Evolutionary conservation across 1,140 invertebrate genomes (phyloP).

Genomic region (Diploscapter pachys): DNA sequence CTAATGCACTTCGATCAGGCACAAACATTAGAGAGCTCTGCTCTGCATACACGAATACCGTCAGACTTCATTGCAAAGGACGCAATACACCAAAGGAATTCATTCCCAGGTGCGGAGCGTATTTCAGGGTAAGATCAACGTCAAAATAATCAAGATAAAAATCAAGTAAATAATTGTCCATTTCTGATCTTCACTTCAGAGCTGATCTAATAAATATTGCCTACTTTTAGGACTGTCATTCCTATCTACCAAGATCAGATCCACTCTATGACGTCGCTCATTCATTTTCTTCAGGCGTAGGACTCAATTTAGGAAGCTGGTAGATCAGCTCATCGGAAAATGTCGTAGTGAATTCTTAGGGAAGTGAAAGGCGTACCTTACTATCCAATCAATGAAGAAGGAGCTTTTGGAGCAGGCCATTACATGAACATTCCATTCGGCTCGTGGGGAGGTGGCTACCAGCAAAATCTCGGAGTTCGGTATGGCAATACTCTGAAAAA

Average conservation of each 20-base stretch:
- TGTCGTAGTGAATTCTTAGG: too few relatives aligned
- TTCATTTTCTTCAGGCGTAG: slow-evolving; percentile 33
- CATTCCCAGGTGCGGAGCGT: too few relatives aligned
- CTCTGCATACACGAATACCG: slow-evolving; percentile 24
- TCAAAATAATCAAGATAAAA: too few relatives aligned
- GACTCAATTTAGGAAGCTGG: slow-evolving; percentile 30
- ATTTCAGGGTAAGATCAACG: too few relatives aligned
- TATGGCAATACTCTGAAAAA: slow-evolving; percentile 26
- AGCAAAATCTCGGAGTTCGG: slow-evolving; percentile 35
- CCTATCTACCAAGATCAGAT: slow-evolving; percentile 28
- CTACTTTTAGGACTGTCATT: slow-evolving; percentile 28
- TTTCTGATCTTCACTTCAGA: too few relatives aligned
- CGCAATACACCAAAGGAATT: too few relatives aligned
- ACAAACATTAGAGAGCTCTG: slow-evolving; percentile 10
- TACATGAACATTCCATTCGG: slow-evolving; percentile 35
- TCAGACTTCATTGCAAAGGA: slow-evolving; percentile 26
- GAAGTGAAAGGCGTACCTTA: slow-evolving; percentile 35
- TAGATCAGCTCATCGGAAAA: too few relatives aligned
- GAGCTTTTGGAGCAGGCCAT: slow-evolving; percentile 32
- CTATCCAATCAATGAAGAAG: slow-evolving; percentile 43
- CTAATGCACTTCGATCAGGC: too few relatives aligned
- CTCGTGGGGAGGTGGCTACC: slow-evolving; percentile 41
- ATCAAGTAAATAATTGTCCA: too few relatives aligned
- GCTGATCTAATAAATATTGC: background rate
- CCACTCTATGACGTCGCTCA: slow-evolving; percentile 30